These are phyloP conservation scores for Thamnophis elegans DNA, from an alignment of 2,797 vertebrate species.

Conservation along the genomic window DNA sequence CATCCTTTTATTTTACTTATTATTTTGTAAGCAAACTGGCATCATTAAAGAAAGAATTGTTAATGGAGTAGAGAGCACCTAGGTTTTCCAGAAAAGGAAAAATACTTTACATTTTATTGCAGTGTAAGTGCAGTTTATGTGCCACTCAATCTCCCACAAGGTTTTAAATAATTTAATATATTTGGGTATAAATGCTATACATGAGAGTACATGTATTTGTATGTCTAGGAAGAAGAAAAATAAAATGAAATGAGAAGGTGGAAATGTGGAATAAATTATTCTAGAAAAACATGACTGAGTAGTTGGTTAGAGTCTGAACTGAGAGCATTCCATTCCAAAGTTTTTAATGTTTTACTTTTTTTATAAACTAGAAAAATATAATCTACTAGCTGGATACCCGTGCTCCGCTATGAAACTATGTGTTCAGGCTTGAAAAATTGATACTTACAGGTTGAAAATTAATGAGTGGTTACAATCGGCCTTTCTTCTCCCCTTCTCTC, in stretches of 20 bases:
- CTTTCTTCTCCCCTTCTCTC: no score
- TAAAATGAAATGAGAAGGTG: not conserved
- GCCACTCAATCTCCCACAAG: not conserved
- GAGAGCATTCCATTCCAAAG: no score
- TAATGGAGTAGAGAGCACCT: not conserved
- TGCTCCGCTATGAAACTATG: no score
- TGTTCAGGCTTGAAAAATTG: no score
- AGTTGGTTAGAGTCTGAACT: not conserved
- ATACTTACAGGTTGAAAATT: no score
- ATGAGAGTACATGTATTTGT: not conserved
- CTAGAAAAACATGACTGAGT: not conserved
- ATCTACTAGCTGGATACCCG: not conserved
- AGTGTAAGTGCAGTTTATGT: not conserved
- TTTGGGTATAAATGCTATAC: not conserved
- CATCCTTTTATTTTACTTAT: not conserved
- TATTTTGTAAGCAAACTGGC: not conserved
- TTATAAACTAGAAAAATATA: not conserved
- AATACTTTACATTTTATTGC: not conserved
- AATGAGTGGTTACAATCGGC: no score
- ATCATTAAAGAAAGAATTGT: not conserved
- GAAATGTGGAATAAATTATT: not conserved
- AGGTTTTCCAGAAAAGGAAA: not conserved
- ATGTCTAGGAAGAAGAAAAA: not conserved
- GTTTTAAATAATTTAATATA: not conserved
- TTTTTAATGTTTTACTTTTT: not conserved